Percentiles rank a stretch among this genome's conserved stretches.
These are phyloP conservation scores for Rhinoraja longicauda DNA, from an alignment of 2,797 vertebrate species.

Conservation along the genomic window DNA sequence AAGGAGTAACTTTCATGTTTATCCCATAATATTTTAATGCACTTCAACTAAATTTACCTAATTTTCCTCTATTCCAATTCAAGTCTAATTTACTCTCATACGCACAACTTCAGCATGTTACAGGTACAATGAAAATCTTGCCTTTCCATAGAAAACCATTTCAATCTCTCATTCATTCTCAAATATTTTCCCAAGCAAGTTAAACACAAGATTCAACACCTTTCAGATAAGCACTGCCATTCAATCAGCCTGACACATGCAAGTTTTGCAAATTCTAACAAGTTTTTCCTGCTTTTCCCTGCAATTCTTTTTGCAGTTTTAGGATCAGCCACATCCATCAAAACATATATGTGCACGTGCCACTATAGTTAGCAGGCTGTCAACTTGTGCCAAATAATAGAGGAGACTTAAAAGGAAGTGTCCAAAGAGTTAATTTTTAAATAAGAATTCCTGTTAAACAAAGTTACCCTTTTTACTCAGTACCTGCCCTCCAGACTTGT, in stretches of 20 bases:
- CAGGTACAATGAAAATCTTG: no score
- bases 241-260: background rate
- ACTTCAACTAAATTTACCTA: no score
- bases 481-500: background rate
- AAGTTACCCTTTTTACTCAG: background rate
- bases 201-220: no score
- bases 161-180: no score
- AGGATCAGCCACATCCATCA: background rate
- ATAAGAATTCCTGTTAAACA: background rate
- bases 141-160: no score
- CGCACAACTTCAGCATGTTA: no score
- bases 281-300: background rate
- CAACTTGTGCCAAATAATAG: background rate
- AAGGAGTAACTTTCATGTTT: no score
- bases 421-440: slow-evolving; percentile 2
- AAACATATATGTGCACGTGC: background rate
- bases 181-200: no score
- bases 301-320: background rate
- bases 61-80: no score
- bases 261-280: background rate
- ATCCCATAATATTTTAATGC: no score
- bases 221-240: no score
- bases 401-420: background rate
- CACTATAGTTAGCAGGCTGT: background rate
- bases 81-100: no score